phyloP scores from a whole-genome alignment of 2,797 vertebrate genomes.

The Lagodon rhomboides region DNA sequence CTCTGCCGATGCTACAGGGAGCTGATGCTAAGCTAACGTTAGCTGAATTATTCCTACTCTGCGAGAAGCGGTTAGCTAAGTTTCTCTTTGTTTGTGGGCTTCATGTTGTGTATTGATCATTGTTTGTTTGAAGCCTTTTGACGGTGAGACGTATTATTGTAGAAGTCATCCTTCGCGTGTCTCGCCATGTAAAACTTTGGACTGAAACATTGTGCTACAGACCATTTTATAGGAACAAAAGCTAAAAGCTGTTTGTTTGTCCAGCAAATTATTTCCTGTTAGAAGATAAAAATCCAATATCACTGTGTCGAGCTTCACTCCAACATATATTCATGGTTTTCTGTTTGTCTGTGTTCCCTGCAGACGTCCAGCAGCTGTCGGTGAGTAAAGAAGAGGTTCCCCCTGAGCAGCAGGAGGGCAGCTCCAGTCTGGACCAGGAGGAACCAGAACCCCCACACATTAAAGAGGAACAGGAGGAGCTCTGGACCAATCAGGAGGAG shows the following conservation, averaged over 20 bases:
- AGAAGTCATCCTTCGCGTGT: too few relatives aligned
- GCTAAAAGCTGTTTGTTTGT: too few relatives aligned
- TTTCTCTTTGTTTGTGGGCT: neutral
- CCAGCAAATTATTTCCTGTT: too few relatives aligned
- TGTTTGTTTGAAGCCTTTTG: too few relatives aligned
- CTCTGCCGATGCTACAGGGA: neutral
- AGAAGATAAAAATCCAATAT: too few relatives aligned
- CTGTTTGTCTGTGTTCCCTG: neutral
- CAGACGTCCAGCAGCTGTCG: neutral
- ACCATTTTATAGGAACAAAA: too few relatives aligned
- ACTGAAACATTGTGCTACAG: too few relatives aligned
- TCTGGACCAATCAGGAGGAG: too few relatives aligned
- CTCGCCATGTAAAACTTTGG: too few relatives aligned
- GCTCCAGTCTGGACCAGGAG: conserved; percentile 80
- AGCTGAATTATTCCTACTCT: neutral
- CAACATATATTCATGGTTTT: neutral
- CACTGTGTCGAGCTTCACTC: too few relatives aligned
- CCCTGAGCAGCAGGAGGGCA: conserved; percentile 83
- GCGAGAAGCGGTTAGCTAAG: neutral
- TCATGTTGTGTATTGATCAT: too few relatives aligned
- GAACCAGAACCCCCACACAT: conserved; percentile 51
- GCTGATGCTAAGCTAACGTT: neutral
- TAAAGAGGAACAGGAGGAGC: neutral
- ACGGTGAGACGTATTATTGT: too few relatives aligned
- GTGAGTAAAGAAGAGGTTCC: conserved; percentile 35